A percentile compares a stretch with the other conserved stretches of the same genome.
phyloP scores from a whole-genome alignment of 2,888 invertebrate genomes.

The Pachycephus smyrnensis region DNA sequence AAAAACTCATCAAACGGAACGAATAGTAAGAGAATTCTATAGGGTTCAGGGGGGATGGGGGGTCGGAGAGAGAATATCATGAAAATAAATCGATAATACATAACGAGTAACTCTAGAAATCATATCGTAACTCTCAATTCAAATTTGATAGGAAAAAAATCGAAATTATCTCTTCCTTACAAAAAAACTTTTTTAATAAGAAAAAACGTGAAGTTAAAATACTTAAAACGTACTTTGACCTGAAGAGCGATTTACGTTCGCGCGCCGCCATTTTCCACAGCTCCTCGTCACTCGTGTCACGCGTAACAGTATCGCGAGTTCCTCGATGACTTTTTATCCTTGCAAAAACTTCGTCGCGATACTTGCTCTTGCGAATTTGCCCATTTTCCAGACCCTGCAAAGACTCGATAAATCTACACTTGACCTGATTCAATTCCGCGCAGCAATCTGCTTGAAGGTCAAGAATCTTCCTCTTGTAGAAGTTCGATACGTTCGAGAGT shows the following conservation, averaged over 20 bases:
- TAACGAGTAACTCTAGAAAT: too few species aligned
- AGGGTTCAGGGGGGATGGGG: too few species aligned
- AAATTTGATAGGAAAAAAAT: too few species aligned
- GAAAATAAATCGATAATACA: too few species aligned
- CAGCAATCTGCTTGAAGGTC: slow-evolving; percentile 44
- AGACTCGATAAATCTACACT: slow-evolving; percentile 39
- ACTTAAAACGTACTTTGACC: slow-evolving; percentile 31
- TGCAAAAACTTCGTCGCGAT: not conserved
- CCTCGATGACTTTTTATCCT: not conserved
- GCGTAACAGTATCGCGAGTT: not conserved
- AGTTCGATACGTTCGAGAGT: slow-evolving; percentile 24
- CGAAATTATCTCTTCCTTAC: too few species aligned
- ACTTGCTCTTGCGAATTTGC: not conserved
- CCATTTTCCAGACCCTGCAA: slow-evolving; percentile 8
- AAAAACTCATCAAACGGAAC: too few species aligned
- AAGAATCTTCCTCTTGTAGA: slow-evolving; percentile 42
- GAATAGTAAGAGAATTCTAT: too few species aligned
- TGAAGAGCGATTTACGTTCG: slow-evolving; percentile 14
- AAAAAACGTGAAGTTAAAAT: too few species aligned
- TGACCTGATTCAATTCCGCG: slow-evolving; percentile 40
- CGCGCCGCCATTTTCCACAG: not conserved
- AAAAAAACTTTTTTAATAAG: not conserved
- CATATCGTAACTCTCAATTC: too few species aligned
- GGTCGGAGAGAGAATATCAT: too few species aligned
- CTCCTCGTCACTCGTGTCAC: not conserved